Conservation (phyloP, 2,797 vertebrate species). For the Anas acuta region DNA sequence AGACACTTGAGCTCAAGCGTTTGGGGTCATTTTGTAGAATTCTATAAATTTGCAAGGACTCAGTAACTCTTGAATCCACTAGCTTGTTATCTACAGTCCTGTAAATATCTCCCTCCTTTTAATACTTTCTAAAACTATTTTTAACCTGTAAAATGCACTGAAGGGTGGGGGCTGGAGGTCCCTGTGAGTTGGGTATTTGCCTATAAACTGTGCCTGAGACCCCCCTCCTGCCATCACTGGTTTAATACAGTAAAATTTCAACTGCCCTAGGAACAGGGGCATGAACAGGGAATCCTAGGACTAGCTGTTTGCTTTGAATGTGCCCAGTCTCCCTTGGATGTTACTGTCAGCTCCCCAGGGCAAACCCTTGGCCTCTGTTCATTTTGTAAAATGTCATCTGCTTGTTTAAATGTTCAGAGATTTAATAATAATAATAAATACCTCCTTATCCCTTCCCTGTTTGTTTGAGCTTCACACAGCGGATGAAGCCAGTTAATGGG, state of each 20-base stretch:
- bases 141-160: background rate
- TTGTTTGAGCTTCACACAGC: background rate
- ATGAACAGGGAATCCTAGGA: background rate
- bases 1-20: background rate
- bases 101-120: background rate
- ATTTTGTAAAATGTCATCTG: slow-evolving; percentile 10
- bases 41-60: background rate
- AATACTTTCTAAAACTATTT: background rate
- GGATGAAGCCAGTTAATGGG: background rate
- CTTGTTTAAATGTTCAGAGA: background rate
- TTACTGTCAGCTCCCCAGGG: background rate
- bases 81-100: background rate
- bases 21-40: background rate
- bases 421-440: background rate
- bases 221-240: background rate
- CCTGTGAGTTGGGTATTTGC: background rate
- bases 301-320: background rate
- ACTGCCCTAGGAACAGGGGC: background rate
- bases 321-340: background rate
- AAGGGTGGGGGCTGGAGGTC: background rate
- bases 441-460: background rate
- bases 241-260: background rate
- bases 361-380: background rate
- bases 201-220: background rate
- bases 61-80: background rate